These are phyloP conservation scores for Sinocyclocheilus anshuiensis DNA, from an alignment of 2,113 vertebrate genomes.

Conservation along the genomic window DNA sequence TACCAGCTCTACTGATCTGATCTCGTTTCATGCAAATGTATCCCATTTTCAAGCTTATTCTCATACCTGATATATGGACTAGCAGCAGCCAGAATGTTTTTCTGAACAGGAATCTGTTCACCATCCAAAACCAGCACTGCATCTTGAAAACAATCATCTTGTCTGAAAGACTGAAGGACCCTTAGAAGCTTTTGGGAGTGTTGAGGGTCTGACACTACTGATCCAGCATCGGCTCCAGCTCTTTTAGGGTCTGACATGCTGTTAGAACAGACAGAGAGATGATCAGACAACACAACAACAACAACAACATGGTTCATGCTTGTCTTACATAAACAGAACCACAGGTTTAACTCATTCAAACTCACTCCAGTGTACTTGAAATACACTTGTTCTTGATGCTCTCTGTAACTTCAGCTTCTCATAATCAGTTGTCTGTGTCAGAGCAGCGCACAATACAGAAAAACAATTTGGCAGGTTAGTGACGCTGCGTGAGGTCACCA, in stretches of 20 bases:
- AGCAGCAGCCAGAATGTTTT: constrained; percentile 93
- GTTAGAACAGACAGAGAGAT: not conserved
- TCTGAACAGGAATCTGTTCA: constrained; percentile 94
- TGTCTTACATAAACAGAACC: not conserved
- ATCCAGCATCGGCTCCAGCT: constrained; percentile 63
- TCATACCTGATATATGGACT: constrained; percentile 91
- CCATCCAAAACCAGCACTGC: constrained; percentile 90
- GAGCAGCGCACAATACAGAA: not conserved
- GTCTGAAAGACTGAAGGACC: constrained; percentile 87
- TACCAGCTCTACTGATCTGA: not conserved
- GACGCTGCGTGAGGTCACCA: not conserved
- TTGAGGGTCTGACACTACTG: constrained; percentile 86
- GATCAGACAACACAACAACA: not conserved
- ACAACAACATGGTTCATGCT: not conserved
- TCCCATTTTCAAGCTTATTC: not conserved
- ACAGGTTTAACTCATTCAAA: not conserved
- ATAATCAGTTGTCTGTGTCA: not conserved
- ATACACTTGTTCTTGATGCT: not conserved
- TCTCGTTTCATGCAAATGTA: not conserved
- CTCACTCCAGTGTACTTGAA: not conserved
- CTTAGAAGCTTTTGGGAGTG: constrained; percentile 88
- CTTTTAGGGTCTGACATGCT: constrained; percentile 32
- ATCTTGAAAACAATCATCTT: constrained; percentile 91
- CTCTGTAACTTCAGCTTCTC: not conserved
- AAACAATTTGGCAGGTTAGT: not conserved